Percentiles rank a stretch among this genome's conserved stretches.
Conservation (phyloP, 37 sponge, comb jelly and placozoan genomes). For the Cladorhizidae sp. region DNA sequence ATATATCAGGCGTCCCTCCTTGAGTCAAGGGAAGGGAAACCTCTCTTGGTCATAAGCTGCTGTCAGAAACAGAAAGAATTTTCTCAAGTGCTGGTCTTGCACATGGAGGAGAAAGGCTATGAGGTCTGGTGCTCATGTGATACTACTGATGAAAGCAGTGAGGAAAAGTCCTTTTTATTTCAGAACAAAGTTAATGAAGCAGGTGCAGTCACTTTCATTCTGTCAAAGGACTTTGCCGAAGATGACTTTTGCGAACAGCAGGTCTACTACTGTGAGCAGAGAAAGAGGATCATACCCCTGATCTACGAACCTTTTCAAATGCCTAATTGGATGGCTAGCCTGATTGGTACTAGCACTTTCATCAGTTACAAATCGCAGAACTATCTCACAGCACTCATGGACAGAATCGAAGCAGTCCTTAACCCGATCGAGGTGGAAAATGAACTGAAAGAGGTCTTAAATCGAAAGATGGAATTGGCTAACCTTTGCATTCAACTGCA, state of each 20-base stretch:
- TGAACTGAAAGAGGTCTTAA: conserved; percentile 11
- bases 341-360: conserved; percentile 77
- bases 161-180: conserved; percentile 20
- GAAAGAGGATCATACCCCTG: conserved; percentile 77
- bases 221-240: conserved; percentile 61
- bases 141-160: neutral
- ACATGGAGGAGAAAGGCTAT: conserved; percentile 28
- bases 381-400: conserved; percentile 28
- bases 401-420: conserved; percentile 41
- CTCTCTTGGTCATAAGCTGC: conserved; percentile 58
- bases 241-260: conserved; percentile 59
- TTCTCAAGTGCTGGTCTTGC: neutral
- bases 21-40: conserved; percentile 57
- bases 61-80: conserved; percentile 42
- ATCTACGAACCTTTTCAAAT: conserved; percentile 48
- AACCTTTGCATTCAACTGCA: conserved; percentile 36
- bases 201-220: conserved; percentile 64
- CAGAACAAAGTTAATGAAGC: conserved; percentile 66
- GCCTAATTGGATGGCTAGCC: conserved; percentile 76
- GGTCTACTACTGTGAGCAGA: conserved; percentile 84
- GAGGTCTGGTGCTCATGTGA: conserved; percentile 60
- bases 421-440: conserved; percentile 40
- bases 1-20: conserved; percentile 25
- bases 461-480: conserved; percentile 28
- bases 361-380: conserved; percentile 36